Evolutionary conservation across 2,888 invertebrate species (phyloP).

Genomic region (Macrophya annulata): DNA sequence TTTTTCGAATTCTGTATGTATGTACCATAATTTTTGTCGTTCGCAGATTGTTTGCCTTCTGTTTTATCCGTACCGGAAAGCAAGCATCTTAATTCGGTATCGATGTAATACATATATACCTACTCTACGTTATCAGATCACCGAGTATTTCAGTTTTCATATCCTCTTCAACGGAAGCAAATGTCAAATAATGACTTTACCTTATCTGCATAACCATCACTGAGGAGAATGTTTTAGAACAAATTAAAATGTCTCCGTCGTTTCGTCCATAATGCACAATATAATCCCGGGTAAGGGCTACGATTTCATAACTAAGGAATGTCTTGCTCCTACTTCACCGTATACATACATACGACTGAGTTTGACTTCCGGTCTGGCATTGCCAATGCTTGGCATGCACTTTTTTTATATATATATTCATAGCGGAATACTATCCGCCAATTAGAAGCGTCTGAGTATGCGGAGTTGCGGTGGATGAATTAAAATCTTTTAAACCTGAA

Average conservation of each 20-base stretch:
- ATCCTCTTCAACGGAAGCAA: slow-evolving; percentile 25
- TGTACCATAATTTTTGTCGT: no score
- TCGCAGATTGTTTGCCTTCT: no score
- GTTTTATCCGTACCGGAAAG: no score
- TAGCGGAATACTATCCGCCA: slow-evolving; percentile 12
- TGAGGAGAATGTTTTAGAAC: slow-evolving; percentile 62
- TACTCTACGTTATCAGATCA: not conserved
- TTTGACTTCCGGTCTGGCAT: slow-evolving; percentile 44
- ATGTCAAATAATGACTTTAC: not conserved
- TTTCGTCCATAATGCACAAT: not conserved
- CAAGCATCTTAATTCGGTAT: no score
- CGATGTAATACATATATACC: no score
- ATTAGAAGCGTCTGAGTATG: slow-evolving; percentile 48
- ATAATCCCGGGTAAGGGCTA: not conserved
- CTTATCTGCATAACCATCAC: not conserved
- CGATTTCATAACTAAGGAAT: slow-evolving; percentile 55
- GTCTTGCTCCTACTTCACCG: not conserved
- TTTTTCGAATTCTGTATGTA: no score
- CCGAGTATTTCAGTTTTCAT: slow-evolving; percentile 2
- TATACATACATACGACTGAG: slow-evolving; percentile 28
- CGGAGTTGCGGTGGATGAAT: not conserved
- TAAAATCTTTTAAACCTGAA: not conserved
- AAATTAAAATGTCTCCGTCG: slow-evolving; percentile 63
- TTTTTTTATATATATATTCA: slow-evolving; percentile 35
- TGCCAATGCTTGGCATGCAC: not conserved